Evolutionary conservation across 37 sponge, comb jelly and placozoan species (phyloP), one percentile per base, ranked within the genome.

Genomic region (Amphimedon queenslandica): DNA sequence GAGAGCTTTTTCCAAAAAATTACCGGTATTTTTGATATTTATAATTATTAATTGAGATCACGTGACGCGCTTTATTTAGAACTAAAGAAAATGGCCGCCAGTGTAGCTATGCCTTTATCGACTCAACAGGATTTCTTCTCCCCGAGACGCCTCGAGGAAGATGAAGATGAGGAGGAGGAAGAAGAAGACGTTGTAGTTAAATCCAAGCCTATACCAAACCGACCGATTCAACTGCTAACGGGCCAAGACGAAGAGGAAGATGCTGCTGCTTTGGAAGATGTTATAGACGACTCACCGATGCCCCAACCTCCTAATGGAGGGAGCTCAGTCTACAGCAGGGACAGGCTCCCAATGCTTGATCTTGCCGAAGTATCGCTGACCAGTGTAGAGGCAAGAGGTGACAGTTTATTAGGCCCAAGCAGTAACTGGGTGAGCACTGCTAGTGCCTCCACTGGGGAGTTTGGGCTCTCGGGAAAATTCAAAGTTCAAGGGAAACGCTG

Each of bases 401-500:
- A 47, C 13, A 13, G 13, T 47, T 8, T 13, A 18, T 8, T 8
- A 47, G 13, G 8, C 53, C 53, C 53, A 18, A 18, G 13, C 13
- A 13, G 13, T 13, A 18, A 47, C 13, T 13, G 53, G 8, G 13
- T 47, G 13, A 18, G 53, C 13, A 8, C 8, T 47, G 8, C 53
- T 18, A 13, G 53, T 18, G n/a, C n/a, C n/a, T n/a, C n/a, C n/a
- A n/a, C n/a, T n/a, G 53, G 53, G 13, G 13, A 47, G 53, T 47
- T 47, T 47, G 53, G 53, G 8, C 64, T 76, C 27, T 20, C 64
- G 4, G 84, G 63, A 1, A 37, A 38, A 0, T 66, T 84, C 4
- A 20, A 23, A 47, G 66, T 84, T 27, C 51, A 29, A 6, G 77
- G 77, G 4, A 77, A 47, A 66, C 25, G n/a, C 38, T 5, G 10